Conservation (phyloP, 2,888 invertebrate species). For the Pammene fasciana region DNA sequence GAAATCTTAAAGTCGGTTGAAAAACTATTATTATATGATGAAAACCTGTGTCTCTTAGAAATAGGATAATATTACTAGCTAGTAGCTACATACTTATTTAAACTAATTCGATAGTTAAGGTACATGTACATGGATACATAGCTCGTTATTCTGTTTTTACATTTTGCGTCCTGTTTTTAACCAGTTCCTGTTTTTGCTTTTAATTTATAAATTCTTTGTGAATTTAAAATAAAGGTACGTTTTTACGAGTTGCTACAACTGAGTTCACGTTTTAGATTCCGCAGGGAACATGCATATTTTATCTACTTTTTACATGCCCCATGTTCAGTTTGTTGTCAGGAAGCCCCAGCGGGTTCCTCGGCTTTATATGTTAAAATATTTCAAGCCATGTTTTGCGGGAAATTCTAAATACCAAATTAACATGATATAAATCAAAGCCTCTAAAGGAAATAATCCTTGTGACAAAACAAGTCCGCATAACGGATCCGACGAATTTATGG, state of each 20-base stretch:
- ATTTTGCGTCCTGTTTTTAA: background rate
- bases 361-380: constrained; percentile 23
- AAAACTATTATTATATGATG: too few relatives aligned
- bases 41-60: too few relatives aligned
- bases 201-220: background rate
- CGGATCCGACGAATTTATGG: constrained; percentile 34
- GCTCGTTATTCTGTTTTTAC: background rate
- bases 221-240: background rate
- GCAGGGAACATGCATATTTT: constrained; percentile 16
- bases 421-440: constrained; percentile 24
- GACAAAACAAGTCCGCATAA: constrained; percentile 30
- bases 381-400: constrained; percentile 7
- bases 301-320: constrained; percentile 2
- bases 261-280: constrained; percentile 4
- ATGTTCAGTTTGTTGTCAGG: constrained; percentile 2
- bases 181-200: background rate
- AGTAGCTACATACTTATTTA: too few relatives aligned
- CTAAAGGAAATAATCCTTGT: constrained; percentile 28
- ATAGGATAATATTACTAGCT: too few relatives aligned
- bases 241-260: background rate
- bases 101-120: too few relatives aligned
- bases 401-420: constrained; percentile 19
- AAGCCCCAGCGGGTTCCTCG: constrained; percentile 1
- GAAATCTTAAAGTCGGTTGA: too few relatives aligned
- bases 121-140: too few relatives aligned